Conservation (phyloP, 2,797 vertebrate genomes). For the Pseudochirops cupreus region DNA sequence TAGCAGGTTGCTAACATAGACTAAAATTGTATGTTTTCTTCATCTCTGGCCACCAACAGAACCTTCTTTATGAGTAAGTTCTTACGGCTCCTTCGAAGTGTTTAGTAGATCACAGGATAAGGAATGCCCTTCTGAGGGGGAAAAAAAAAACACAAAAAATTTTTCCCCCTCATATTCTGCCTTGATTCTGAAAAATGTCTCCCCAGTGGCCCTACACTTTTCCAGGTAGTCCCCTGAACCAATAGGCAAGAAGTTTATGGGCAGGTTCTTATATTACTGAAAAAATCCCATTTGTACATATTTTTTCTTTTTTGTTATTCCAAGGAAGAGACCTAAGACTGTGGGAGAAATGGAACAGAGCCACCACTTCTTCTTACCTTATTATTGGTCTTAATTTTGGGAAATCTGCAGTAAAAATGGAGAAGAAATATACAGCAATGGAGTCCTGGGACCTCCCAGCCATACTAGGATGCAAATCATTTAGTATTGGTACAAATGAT, state of each 20-base stretch:
- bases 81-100: not conserved
- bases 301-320: not conserved
- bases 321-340: not conserved
- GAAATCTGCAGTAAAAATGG: not conserved
- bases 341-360: not conserved
- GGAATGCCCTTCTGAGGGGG: not conserved
- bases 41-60: not conserved
- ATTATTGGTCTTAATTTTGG: not conserved
- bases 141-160: not conserved
- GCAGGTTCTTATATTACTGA: not conserved
- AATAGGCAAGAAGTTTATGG: not conserved
- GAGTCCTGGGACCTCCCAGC: not conserved
- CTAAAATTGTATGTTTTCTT: not conserved
- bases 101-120: not conserved
- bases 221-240: not conserved
- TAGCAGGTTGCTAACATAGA: not conserved
- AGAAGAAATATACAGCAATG: not conserved
- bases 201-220: not conserved
- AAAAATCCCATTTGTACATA: not conserved
- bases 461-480: not conserved
- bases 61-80: not conserved
- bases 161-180: not conserved
- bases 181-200: not conserved
- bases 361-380: not conserved
- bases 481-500: not conserved